Evolutionary conservation across 2,797 vertebrate genomes (phyloP).

Genomic region (Acrocephalus scirpaceus): DNA sequence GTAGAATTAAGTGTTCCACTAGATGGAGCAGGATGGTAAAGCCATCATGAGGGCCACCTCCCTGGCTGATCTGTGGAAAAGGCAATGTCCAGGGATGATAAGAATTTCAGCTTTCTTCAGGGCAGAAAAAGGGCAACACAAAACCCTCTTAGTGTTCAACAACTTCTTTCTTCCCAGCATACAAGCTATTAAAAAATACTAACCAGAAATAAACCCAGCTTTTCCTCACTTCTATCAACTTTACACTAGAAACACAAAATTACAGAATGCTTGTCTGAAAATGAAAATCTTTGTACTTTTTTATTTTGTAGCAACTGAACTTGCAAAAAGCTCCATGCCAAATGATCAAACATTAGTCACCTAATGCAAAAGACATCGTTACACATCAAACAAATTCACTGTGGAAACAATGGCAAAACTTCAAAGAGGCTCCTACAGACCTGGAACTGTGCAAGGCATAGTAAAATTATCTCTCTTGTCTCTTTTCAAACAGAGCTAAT

Average conservation of each 20-base stretch:
- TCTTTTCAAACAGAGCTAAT: slow-evolving; percentile 50
- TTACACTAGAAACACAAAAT: background rate
- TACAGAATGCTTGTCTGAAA: background rate
- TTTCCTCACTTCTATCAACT: background rate
- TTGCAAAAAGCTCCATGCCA: background rate
- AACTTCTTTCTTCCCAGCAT: background rate
- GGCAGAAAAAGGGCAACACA: background rate
- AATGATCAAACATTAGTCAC: slow-evolving; percentile 19
- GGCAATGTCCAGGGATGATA: background rate
- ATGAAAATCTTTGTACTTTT: background rate
- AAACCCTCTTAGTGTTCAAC: background rate
- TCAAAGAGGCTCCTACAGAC: slow-evolving; percentile 41
- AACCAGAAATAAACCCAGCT: background rate
- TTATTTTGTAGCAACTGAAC: background rate
- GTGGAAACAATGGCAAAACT: slow-evolving; percentile 47
- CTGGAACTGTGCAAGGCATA: slow-evolving; percentile 28
- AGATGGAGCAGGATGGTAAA: slow-evolving; percentile 58
- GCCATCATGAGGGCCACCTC: background rate
- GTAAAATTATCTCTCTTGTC: slow-evolving; percentile 33
- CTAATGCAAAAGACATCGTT: background rate
- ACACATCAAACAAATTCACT: slow-evolving; percentile 32
- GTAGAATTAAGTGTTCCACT: slow-evolving; percentile 44
- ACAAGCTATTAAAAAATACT: background rate
- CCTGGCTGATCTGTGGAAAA: background rate
- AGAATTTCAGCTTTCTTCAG: background rate